phyloP scores from a whole-genome alignment of 2,113 vertebrate species.

The Poeciliopsis occidentalis region DNA sequence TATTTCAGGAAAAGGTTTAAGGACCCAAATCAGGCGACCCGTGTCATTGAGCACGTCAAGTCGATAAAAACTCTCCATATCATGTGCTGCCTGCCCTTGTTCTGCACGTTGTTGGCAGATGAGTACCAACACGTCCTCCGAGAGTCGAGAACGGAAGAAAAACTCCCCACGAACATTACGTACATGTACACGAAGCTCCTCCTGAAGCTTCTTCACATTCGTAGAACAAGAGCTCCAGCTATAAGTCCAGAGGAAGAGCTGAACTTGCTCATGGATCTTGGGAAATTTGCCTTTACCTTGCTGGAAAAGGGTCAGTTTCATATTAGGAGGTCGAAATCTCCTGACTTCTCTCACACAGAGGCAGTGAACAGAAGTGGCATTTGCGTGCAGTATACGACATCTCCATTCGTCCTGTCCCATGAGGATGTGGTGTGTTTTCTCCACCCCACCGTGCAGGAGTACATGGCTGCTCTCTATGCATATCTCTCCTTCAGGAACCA shows the following conservation, averaged over 20 bases:
- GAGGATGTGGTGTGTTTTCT: conserved; percentile 73
- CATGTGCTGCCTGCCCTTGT: conserved; percentile 80
- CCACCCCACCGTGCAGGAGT: conserved; percentile 80
- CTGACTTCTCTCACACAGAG: conserved; percentile 24
- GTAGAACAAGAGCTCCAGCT: conserved; percentile 21
- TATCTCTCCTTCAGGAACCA: conserved; percentile 61
- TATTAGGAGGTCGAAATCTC: conserved; percentile 48
- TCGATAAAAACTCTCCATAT: conserved; percentile 67
- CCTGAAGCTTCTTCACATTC: conserved; percentile 35
- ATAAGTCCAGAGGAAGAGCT: conserved; percentile 6
- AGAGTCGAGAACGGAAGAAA: background rate
- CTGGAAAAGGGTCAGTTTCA: conserved; percentile 62
- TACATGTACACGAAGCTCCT: conserved; percentile 74
- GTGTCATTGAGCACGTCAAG: conserved; percentile 58
- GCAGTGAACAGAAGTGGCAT: conserved; percentile 65
- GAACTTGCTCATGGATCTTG: conserved; percentile 69
- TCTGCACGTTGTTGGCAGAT: conserved; percentile 70
- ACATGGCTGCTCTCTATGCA: conserved; percentile 76
- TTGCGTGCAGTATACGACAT: conserved; percentile 59
- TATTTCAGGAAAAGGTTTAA: conserved; percentile 72
- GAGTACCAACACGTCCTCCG: conserved; percentile 48
- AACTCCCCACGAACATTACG: conserved; percentile 66
- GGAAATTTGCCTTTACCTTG: conserved; percentile 69
- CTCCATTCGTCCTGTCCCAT: conserved; percentile 42
- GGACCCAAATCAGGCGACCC: conserved; percentile 56